A percentile compares a stretch with the other conserved stretches of the same genome.
Evolutionary conservation across 2,797 vertebrate genomes (phyloP).

Genomic region (Mus spretus): DNA sequence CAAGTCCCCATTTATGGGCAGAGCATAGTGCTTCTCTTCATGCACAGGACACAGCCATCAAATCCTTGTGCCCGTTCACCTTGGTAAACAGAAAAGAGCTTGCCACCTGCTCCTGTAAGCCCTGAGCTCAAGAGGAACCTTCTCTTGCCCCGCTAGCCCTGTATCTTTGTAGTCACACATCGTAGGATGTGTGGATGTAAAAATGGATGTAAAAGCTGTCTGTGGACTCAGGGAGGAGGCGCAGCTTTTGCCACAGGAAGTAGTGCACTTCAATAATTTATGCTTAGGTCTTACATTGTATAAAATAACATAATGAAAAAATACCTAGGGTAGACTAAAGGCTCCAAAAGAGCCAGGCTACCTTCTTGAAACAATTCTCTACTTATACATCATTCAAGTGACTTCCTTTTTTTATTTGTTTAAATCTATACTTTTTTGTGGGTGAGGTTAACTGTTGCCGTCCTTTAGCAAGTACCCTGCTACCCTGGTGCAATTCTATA

Average conservation of each 20-base stretch:
- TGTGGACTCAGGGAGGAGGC: neutral
- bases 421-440: neutral
- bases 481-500: neutral
- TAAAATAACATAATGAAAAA: constrained; percentile 73
- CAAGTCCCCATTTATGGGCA: neutral
- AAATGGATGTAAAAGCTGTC: neutral
- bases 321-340: constrained; percentile 56
- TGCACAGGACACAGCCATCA: neutral
- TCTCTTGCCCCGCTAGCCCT: neutral
- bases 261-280: neutral
- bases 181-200: neutral
- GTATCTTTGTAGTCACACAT: neutral
- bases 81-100: neutral
- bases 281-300: constrained; percentile 31
- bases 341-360: constrained; percentile 65
- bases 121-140: neutral
- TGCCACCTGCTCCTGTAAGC: neutral
- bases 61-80: neutral
- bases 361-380: constrained; percentile 58
- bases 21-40: neutral
- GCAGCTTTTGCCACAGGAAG: neutral
- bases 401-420: neutral
- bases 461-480: neutral
- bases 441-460: neutral
- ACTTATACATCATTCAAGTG: constrained; percentile 70